Conservation (phyloP, 2,113 vertebrate species). For the Corythoichthys haematopterus region DNA sequence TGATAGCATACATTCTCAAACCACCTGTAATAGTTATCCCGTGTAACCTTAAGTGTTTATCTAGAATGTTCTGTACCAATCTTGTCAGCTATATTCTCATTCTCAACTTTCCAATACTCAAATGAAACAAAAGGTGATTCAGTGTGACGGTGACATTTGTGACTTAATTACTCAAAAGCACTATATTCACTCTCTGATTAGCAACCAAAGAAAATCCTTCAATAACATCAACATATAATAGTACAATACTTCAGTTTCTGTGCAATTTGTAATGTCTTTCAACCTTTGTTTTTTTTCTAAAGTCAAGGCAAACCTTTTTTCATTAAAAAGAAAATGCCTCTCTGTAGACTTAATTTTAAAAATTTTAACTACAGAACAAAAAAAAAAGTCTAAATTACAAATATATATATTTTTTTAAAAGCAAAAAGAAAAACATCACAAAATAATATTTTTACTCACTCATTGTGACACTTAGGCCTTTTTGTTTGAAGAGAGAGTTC, state of each 20-base stretch:
- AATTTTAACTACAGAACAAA: too few relatives aligned
- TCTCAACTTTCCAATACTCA: not conserved
- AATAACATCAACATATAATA: conserved; percentile 14
- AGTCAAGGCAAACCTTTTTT: too few relatives aligned
- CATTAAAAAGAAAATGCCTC: too few relatives aligned
- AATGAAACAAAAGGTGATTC: not conserved
- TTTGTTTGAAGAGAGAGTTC: too few relatives aligned
- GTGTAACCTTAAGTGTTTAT: not conserved
- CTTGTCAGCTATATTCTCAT: not conserved
- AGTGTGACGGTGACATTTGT: not conserved
- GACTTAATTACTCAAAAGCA: conserved; percentile 22
- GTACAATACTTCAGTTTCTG: not conserved
- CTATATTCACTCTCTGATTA: conserved; percentile 20
- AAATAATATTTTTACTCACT: too few relatives aligned
- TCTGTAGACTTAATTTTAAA: too few relatives aligned
- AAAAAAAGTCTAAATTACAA: too few relatives aligned
- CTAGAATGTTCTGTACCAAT: not conserved
- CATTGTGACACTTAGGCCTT: too few relatives aligned
- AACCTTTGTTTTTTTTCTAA: too few relatives aligned
- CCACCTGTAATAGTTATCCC: conserved; percentile 33
- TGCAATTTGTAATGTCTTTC: too few relatives aligned
- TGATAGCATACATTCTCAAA: conserved; percentile 35
- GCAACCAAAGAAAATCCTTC: conserved; percentile 16
- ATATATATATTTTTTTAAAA: too few relatives aligned
- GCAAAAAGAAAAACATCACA: too few relatives aligned